phyloP scores from a whole-genome alignment of 2,113 vertebrate species.

The Campylomormyrus tamandua region DNA sequence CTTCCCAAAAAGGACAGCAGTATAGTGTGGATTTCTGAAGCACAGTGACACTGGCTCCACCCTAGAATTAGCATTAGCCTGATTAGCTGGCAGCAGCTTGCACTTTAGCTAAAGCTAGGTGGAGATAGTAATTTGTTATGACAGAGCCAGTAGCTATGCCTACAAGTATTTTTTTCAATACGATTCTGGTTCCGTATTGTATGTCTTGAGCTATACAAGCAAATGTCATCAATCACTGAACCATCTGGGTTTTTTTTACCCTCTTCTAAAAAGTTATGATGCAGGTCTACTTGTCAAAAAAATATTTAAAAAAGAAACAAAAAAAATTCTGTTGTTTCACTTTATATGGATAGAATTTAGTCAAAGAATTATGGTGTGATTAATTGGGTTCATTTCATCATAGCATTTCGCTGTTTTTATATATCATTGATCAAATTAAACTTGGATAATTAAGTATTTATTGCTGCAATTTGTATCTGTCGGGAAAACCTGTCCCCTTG shows the following conservation, averaged over 20 bases:
- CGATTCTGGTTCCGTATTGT: background rate
- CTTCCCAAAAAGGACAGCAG: background rate
- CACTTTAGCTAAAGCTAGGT: background rate
- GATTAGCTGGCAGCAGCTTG: background rate
- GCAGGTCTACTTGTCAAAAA: background rate
- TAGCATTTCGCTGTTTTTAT: background rate
- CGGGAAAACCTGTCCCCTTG: background rate
- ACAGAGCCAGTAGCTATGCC: background rate
- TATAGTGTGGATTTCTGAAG: background rate
- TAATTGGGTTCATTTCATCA: background rate
- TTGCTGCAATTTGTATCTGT: background rate
- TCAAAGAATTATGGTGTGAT: background rate
- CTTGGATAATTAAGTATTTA: background rate
- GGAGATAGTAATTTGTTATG: background rate
- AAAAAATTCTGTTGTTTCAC: background rate
- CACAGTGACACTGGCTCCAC: background rate
- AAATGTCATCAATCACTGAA: constrained; percentile 13
- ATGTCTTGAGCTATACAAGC: background rate
- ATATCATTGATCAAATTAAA: background rate
- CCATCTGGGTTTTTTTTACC: background rate
- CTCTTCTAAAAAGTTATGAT: background rate
- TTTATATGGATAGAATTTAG: background rate
- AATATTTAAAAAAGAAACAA: background rate
- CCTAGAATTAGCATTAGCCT: background rate
- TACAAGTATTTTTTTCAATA: background rate